Evolutionary conservation across 2,888 invertebrate genomes (phyloP).

Genomic region (Aplocera efformata): DNA sequence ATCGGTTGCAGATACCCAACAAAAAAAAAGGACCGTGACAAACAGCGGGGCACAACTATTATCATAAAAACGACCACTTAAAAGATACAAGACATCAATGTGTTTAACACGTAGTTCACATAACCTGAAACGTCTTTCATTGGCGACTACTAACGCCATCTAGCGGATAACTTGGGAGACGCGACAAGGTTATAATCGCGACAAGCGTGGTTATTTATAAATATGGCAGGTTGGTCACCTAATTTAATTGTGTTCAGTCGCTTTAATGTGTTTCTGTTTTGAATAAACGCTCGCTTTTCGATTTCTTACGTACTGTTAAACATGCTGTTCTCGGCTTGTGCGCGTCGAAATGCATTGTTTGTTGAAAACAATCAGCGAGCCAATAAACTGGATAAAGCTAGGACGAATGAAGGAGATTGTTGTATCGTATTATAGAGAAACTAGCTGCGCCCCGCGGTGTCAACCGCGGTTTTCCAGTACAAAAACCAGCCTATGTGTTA

Average conservation of each 20-base stretch:
- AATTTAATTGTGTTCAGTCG: constrained; percentile 37
- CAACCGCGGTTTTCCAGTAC: too few relatives aligned
- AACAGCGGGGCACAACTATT: too few relatives aligned
- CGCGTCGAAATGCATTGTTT: too few relatives aligned
- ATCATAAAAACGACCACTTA: too few relatives aligned
- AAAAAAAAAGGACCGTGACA: too few relatives aligned
- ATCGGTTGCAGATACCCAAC: too few relatives aligned
- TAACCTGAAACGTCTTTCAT: constrained; percentile 10
- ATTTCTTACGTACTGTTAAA: not conserved
- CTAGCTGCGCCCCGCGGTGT: too few relatives aligned
- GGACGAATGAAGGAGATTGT: constrained; percentile 9
- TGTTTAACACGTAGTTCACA: too few relatives aligned
- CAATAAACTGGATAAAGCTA: constrained; percentile 11
- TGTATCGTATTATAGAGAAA: constrained; percentile 1
- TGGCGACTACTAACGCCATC: constrained; percentile 58
- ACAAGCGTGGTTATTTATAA: constrained; percentile 32
- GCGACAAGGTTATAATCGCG: constrained; percentile 29
- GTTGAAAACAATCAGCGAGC: constrained; percentile 4
- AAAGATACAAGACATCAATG: too few relatives aligned
- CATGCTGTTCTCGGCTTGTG: too few relatives aligned
- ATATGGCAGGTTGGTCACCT: constrained; percentile 30
- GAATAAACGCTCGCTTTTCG: constrained; percentile 1
- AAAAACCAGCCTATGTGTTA: too few relatives aligned
- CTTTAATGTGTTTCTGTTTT: constrained; percentile 23
- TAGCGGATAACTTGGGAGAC: constrained; percentile 56